phyloP scores from a whole-genome alignment of 2,113 vertebrate genomes.

The Chitala chitala region DNA sequence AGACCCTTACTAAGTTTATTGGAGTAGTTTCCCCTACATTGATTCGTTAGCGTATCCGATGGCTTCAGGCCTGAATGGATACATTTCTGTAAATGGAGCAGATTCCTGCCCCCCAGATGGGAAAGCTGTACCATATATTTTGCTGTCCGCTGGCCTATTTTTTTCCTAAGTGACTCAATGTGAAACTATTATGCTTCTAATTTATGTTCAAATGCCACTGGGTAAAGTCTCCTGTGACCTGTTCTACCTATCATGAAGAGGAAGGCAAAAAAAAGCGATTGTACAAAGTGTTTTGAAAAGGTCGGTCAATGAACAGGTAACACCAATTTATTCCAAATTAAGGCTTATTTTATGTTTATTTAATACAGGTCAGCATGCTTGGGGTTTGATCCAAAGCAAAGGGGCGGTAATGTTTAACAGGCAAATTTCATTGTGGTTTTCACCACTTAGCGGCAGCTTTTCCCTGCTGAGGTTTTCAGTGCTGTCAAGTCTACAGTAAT shows the following conservation, averaged over 20 bases:
- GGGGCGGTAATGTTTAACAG: neutral
- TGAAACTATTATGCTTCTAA: conserved; percentile 14
- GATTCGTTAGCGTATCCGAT: neutral
- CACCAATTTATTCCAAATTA: neutral
- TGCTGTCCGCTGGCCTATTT: conserved; percentile 10
- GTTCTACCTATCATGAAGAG: neutral
- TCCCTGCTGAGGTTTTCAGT: neutral
- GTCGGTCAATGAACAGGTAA: conserved; percentile 21
- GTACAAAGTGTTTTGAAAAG: conserved; percentile 52
- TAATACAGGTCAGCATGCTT: neutral
- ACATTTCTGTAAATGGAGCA: conserved; percentile 14
- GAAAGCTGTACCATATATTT: conserved; percentile 7
- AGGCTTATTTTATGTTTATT: neutral
- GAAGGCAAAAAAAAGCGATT: neutral
- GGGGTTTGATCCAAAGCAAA: neutral
- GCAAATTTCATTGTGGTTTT: no score
- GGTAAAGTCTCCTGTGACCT: conserved; percentile 11
- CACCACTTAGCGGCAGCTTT: no score
- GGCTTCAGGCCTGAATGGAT: neutral
- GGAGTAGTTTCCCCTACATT: conserved; percentile 1
- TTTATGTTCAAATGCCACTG: conserved; percentile 3
- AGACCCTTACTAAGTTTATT: neutral
- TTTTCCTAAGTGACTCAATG: neutral
- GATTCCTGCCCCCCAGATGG: conserved; percentile 6
- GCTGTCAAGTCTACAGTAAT: neutral